Evolutionary conservation across 2,888 invertebrate species (phyloP).

Genomic region (Tortricodes alternella): DNA sequence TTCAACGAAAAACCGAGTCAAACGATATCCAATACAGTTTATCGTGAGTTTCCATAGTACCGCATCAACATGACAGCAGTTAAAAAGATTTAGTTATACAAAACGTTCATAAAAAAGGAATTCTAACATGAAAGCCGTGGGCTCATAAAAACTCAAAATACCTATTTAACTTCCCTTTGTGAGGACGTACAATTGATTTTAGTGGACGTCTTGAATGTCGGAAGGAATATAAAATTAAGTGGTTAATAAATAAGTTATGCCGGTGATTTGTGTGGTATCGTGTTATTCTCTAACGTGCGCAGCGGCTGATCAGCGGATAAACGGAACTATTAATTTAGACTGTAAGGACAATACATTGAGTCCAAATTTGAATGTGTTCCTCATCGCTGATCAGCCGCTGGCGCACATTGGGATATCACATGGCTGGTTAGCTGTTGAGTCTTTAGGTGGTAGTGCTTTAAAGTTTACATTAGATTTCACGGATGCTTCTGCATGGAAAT

Average conservation of each 20-base stretch:
- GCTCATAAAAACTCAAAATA: slow-evolving; percentile 19
- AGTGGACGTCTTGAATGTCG: neutral
- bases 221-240: slow-evolving; percentile 5
- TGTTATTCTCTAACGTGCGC: no score
- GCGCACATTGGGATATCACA: no score
- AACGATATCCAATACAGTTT: slow-evolving; percentile 9
- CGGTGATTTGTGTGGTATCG: neutral
- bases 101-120: slow-evolving; percentile 5
- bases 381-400: no score
- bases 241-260: slow-evolving; percentile 22
- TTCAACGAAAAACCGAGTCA: no score
- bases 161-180: slow-evolving; percentile 16
- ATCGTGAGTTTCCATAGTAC: slow-evolving; percentile 27
- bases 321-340: no score
- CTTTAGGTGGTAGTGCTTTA: no score
- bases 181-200: slow-evolving; percentile 21
- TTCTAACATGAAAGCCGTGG: slow-evolving; percentile 10
- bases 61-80: slow-evolving; percentile 34
- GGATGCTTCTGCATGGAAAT: no score
- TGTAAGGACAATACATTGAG: no score
- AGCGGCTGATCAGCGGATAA: no score
- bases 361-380: no score
- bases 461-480: no score
- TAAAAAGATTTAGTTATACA: slow-evolving; percentile 32
- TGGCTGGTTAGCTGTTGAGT: no score